Percentiles rank a stretch among this genome's conserved stretches.
phyloP scores from a whole-genome alignment of 1,140 invertebrate species.

The Diplogasteroides magnus region DNA sequence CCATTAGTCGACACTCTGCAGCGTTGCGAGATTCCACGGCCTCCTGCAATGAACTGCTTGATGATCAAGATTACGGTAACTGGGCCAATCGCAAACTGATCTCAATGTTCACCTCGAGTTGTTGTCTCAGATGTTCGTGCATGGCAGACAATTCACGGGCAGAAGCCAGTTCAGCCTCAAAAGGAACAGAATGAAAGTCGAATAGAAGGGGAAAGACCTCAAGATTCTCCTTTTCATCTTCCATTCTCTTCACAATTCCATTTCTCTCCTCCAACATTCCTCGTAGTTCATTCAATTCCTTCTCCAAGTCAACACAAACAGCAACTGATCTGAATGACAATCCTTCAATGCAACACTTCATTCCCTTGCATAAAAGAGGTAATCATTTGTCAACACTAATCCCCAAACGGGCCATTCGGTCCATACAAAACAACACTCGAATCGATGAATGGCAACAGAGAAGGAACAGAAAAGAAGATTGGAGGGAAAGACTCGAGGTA shows the following conservation, averaged over 20 bases:
- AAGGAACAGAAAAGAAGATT: too few relatives aligned
- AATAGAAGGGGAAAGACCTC: too few relatives aligned
- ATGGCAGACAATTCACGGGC: slow-evolving; percentile 13
- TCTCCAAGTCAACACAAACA: neutral
- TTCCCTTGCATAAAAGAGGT: too few relatives aligned
- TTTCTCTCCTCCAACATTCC: slow-evolving; percentile 11
- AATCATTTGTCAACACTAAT: too few relatives aligned
- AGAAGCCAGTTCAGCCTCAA: slow-evolving; percentile 7
- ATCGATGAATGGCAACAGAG: too few relatives aligned
- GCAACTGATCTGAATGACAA: neutral
- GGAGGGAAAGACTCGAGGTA: too few relatives aligned
- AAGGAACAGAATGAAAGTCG: too few relatives aligned
- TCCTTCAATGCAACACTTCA: too few relatives aligned
- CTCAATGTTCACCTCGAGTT: slow-evolving; percentile 14
- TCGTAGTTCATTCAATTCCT: slow-evolving; percentile 7
- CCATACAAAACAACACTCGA: too few relatives aligned
- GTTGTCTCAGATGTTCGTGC: slow-evolving; percentile 20
- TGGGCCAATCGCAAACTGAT: too few relatives aligned
- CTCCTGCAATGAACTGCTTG: neutral
- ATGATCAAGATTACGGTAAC: too few relatives aligned
- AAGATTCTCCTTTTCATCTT: slow-evolving; percentile 21
- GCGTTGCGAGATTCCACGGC: neutral
- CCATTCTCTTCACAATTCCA: slow-evolving; percentile 7
- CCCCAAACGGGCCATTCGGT: too few relatives aligned
- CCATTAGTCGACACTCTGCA: neutral